These are phyloP conservation scores for Drosophila orena DNA, from an alignment of 1,140 invertebrate genomes.

Conservation along the genomic window DNA sequence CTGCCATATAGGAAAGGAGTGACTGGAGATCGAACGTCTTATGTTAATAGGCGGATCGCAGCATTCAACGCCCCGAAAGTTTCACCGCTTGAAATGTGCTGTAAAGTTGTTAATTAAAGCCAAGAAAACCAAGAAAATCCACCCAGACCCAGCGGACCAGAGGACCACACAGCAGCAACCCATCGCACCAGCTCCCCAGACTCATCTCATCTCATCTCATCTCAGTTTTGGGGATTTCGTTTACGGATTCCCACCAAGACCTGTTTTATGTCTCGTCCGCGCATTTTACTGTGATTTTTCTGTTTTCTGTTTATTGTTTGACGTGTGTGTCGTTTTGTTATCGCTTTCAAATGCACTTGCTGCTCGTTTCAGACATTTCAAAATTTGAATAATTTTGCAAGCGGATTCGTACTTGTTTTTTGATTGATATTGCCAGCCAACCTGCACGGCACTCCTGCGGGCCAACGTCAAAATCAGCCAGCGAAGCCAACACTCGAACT, in stretches of 20 bases:
- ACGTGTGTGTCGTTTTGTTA: conserved; percentile 24
- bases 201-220: conserved; percentile 10
- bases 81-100: conserved; percentile 74
- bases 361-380: conserved; percentile 35
- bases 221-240: conserved; percentile 44
- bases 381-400: conserved; percentile 56
- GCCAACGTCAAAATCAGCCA: conserved; percentile 23
- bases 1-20: conserved; percentile 31
- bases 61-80: conserved; percentile 61
- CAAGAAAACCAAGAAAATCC: conserved; percentile 57
- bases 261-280: conserved; percentile 29
- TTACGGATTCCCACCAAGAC: conserved; percentile 67
- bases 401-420: conserved; percentile 55
- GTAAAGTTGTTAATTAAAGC: conserved; percentile 82
- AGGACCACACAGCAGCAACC: conserved; percentile 54
- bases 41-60: conserved; percentile 71
- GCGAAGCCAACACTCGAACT: conserved; percentile 36
- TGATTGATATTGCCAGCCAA: conserved; percentile 58
- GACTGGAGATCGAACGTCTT: conserved; percentile 69
- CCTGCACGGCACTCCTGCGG: conserved; percentile 52
- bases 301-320: not conserved
- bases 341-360: conserved; percentile 59
- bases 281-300: conserved; percentile 1
- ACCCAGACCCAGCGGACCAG: conserved; percentile 53
- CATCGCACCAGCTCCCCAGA: not conserved